Conservation (phyloP, 1,140 invertebrate species). For the Brachionus asplanchnoidis region DNA sequence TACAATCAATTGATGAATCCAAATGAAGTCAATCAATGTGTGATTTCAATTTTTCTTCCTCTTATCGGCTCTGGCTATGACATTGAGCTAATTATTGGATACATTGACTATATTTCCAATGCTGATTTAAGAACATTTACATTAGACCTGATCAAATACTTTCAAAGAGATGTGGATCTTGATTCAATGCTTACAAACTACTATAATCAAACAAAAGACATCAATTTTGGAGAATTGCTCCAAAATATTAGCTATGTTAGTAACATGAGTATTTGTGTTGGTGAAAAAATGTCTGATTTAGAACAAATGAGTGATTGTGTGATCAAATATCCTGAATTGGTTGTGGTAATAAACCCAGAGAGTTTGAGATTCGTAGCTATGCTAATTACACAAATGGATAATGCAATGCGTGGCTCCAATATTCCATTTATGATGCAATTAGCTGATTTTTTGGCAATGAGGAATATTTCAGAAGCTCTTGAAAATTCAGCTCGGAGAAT, state of each 20-base stretch:
- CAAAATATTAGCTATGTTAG: background rate
- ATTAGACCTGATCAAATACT: background rate
- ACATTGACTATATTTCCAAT: background rate
- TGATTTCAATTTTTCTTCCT: background rate
- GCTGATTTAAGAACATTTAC: background rate
- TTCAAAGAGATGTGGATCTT: background rate
- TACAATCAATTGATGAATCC: background rate
- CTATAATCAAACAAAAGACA: background rate
- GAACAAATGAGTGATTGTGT: background rate
- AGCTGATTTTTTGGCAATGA: background rate
- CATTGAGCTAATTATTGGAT: background rate
- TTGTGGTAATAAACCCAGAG: background rate
- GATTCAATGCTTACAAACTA: background rate
- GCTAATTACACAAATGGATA: background rate
- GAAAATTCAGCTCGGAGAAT: background rate
- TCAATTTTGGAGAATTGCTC: background rate
- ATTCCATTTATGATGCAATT: background rate
- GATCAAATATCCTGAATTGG: background rate
- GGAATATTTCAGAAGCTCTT: background rate
- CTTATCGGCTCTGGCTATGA: background rate
- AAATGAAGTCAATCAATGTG: background rate
- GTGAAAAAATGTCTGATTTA: background rate
- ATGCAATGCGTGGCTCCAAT: background rate
- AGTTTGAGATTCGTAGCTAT: background rate
- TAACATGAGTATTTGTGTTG: background rate